These are phyloP conservation scores for Volucella zonaria DNA, from an alignment of 2,888 invertebrate species.

Conservation along the genomic window DNA sequence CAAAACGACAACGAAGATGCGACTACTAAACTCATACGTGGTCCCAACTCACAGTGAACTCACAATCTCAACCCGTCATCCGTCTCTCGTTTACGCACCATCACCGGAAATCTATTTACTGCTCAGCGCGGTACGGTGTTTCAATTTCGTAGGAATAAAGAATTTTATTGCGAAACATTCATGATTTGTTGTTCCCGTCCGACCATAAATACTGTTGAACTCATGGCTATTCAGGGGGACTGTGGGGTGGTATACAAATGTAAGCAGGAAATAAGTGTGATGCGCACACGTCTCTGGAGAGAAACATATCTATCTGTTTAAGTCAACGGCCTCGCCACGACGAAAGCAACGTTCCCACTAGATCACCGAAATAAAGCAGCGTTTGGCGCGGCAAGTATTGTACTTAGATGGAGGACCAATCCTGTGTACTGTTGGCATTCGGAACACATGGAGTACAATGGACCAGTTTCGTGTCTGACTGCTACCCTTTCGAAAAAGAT, in stretches of 20 bases:
- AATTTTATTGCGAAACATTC: slow-evolving; percentile 72
- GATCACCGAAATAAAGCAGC: no score
- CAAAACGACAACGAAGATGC: slow-evolving; percentile 47
- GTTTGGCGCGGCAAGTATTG: no score
- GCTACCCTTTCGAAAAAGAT: no score
- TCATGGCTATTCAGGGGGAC: background rate
- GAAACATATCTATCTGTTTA: slow-evolving; percentile 25
- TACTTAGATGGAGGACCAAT: no score
- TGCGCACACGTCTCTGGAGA: slow-evolving; percentile 65
- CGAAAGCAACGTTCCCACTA: no score
- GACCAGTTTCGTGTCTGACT: no score
- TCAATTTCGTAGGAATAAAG: slow-evolving; percentile 71
- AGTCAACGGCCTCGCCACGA: no score
- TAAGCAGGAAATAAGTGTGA: slow-evolving; percentile 63
- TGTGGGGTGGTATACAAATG: slow-evolving; percentile 28
- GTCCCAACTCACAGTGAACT: slow-evolving; percentile 12
- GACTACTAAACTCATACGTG: slow-evolving; percentile 2
- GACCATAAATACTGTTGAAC: slow-evolving; percentile 6
- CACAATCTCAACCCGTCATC: slow-evolving; percentile 46
- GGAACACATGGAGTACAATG: background rate
- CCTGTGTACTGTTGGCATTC: no score
- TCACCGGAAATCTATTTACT: slow-evolving; percentile 73
- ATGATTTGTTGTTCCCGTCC: slow-evolving; percentile 66
- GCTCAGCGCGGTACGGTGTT: slow-evolving; percentile 57
- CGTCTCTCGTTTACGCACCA: slow-evolving; percentile 60